phyloP scores from a whole-genome alignment of 2,888 invertebrate genomes.

The Tinea semifulvella region DNA sequence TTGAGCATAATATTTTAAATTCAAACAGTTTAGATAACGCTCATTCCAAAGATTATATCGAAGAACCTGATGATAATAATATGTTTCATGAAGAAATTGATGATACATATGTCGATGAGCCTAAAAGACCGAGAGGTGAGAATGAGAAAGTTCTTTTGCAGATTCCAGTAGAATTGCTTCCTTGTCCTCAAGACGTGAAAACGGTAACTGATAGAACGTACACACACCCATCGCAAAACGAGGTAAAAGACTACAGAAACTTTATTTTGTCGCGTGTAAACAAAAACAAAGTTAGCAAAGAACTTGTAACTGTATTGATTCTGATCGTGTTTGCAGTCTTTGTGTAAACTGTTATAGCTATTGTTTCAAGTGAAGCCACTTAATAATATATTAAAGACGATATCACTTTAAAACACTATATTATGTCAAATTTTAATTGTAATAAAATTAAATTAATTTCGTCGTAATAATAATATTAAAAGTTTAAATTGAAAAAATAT shows the following conservation, averaged over 20 bases:
- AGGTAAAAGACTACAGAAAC: slow-evolving; percentile 60
- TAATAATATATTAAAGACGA: no score
- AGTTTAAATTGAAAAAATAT: no score
- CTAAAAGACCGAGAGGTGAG: slow-evolving; percentile 40
- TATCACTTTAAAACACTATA: no score
- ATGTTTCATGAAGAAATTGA: slow-evolving; percentile 50
- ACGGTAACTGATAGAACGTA: slow-evolving; percentile 68
- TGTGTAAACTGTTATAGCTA: background rate
- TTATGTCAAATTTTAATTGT: no score
- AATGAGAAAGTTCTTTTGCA: slow-evolving; percentile 60
- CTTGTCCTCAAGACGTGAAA: slow-evolving; percentile 69
- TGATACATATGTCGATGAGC: slow-evolving; percentile 46
- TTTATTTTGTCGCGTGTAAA: slow-evolving; percentile 27
- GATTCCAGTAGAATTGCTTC: slow-evolving; percentile 65
- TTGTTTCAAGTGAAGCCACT: no score
- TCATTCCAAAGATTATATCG: slow-evolving; percentile 43
- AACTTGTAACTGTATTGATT: background rate
- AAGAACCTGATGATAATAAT: slow-evolving; percentile 43
- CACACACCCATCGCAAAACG: slow-evolving; percentile 67
- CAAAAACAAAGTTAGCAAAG: background rate
- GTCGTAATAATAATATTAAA: no score
- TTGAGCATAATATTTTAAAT: slow-evolving; percentile 44
- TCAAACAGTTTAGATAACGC: slow-evolving; percentile 45
- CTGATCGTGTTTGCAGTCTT: background rate
- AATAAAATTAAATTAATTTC: no score